These are phyloP conservation scores for Tethea ocularis DNA, from an alignment of 2,888 invertebrate species.

Conservation along the genomic window DNA sequence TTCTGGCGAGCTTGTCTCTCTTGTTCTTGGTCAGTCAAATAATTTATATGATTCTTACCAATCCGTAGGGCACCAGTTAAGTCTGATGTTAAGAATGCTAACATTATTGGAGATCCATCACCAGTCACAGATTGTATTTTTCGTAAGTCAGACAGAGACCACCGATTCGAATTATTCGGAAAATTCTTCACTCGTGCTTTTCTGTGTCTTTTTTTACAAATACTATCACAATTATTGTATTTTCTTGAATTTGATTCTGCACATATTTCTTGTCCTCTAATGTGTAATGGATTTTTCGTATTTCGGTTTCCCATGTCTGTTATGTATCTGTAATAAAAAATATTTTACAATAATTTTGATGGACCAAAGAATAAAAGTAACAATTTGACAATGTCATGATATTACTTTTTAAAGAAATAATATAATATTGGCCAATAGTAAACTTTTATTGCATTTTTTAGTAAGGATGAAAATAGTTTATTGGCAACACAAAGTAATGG, in stretches of 20 bases:
- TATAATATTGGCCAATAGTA: neutral
- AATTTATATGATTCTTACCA: neutral
- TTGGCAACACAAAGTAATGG: too few relatives aligned
- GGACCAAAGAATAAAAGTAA: neutral
- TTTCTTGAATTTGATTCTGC: slow-evolving; percentile 15
- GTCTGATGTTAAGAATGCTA: slow-evolving; percentile 37
- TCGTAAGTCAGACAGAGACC: slow-evolving; percentile 23
- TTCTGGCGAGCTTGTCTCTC: slow-evolving; percentile 26
- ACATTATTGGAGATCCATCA: slow-evolving; percentile 35
- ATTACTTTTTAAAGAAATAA: neutral
- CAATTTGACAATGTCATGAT: neutral
- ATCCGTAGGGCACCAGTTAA: neutral
- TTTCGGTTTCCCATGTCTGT: slow-evolving; percentile 40
- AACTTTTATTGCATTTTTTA: too few relatives aligned
- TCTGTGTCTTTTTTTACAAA: slow-evolving; percentile 25
- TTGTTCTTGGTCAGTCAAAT: slow-evolving; percentile 25
- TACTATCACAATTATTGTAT: slow-evolving; percentile 16
- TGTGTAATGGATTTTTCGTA: slow-evolving; percentile 20
- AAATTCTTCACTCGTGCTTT: slow-evolving; percentile 22
- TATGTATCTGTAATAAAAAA: neutral
- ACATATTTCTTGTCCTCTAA: slow-evolving; percentile 21
- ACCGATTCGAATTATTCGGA: slow-evolving; percentile 14
- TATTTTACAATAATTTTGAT: slow-evolving; percentile 12
- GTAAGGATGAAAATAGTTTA: too few relatives aligned
- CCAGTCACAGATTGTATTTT: slow-evolving; percentile 27